Conservation (phyloP, 2,888 invertebrate genomes). For the Nemoura dubitans region DNA sequence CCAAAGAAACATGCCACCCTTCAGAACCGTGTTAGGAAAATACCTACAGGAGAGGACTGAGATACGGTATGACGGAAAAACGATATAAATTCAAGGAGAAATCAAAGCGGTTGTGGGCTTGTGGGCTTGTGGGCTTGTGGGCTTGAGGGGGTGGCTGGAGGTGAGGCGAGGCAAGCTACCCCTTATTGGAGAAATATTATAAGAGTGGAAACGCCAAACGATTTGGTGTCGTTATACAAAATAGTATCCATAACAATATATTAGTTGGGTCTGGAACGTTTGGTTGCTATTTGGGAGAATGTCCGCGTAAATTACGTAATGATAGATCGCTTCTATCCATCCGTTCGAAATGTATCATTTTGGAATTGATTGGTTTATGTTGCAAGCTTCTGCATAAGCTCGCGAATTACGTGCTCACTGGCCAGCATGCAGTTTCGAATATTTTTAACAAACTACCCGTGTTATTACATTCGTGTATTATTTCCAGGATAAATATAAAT, state of each 20-base stretch:
- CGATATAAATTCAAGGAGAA: background rate
- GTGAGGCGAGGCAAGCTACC: background rate
- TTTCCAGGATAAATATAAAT: background rate
- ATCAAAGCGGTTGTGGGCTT: background rate
- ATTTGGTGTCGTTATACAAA: background rate
- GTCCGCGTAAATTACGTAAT: background rate
- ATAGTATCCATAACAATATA: background rate
- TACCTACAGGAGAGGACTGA: slow-evolving; percentile 7
- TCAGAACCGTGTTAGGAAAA: background rate
- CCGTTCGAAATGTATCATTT: background rate
- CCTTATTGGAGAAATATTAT: background rate
- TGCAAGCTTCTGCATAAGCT: background rate
- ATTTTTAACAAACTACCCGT: slow-evolving; percentile 12
- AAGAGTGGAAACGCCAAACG: background rate
- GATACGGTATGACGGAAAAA: background rate
- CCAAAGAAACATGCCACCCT: background rate
- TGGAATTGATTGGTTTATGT: background rate
- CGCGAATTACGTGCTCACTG: background rate
- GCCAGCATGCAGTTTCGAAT: background rate
- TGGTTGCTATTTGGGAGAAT: background rate
- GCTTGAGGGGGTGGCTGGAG: background rate
- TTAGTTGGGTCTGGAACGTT: background rate
- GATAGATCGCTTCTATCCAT: background rate
- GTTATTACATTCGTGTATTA: background rate
- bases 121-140: no score